These are phyloP conservation scores for Microcebus murinus DNA, from an alignment of 2,113 vertebrate species.

Conservation along the genomic window DNA sequence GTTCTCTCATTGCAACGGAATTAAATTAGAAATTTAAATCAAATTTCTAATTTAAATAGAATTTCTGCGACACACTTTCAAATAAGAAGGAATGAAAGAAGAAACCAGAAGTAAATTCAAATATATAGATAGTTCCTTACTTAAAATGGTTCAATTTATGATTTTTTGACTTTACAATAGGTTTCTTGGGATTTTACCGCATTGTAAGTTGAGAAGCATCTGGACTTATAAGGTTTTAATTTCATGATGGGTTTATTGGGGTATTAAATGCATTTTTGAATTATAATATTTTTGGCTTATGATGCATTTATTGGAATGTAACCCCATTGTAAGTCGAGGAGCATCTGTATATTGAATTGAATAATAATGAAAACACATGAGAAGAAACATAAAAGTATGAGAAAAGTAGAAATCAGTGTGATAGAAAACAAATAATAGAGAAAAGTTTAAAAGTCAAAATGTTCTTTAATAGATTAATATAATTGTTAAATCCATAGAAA, in stretches of 20 bases:
- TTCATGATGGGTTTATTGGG: no score
- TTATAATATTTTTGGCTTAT: no score
- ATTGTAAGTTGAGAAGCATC: neutral
- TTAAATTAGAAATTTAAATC: no score
- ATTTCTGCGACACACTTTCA: no score
- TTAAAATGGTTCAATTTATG: neutral
- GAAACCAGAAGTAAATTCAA: no score
- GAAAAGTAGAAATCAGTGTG: neutral
- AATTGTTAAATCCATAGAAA: neutral
- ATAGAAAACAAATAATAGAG: neutral
- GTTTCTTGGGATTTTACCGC: neutral
- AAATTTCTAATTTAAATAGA: no score
- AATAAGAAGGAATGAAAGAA: no score
- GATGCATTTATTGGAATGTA: neutral
- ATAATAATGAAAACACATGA: neutral
- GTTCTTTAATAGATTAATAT: neutral
- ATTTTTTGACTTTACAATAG: neutral
- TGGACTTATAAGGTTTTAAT: neutral
- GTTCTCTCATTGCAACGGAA: no score
- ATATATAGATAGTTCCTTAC: no score
- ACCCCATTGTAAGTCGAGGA: neutral
- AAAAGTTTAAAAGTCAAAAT: neutral
- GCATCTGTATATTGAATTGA: neutral
- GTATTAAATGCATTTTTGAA: no score
- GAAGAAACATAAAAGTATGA: neutral